Evolutionary conservation across 2,113 vertebrate species (phyloP).

Genomic region (Carlito syrichta): DNA sequence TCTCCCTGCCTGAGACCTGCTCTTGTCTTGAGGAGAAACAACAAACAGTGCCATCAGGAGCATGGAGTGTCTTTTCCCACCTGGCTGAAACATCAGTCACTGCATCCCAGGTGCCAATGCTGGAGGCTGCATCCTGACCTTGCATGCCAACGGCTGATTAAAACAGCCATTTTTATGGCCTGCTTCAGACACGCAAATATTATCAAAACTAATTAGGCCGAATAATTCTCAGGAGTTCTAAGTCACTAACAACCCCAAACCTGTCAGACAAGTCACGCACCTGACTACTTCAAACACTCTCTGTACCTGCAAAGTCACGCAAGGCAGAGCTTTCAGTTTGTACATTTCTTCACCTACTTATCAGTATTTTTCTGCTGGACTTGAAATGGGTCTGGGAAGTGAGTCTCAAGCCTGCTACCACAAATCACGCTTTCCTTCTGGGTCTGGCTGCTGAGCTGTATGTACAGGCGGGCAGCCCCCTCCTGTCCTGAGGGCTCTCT

Average conservation of each 20-base stretch:
- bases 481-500: background rate
- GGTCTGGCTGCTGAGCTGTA: background rate
- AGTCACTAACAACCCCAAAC: background rate
- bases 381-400: background rate
- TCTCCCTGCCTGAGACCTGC: background rate
- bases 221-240: slow-evolving; percentile 27
- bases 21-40: background rate
- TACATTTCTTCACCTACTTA: background rate
- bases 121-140: slow-evolving; percentile 24
- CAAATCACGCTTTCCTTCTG: background rate
- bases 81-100: background rate
- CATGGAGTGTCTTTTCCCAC: rapidly evolving
- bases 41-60: background rate
- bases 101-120: background rate
- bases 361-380: background rate
- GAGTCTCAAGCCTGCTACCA: background rate
- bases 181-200: slow-evolving; percentile 1
- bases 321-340: background rate
- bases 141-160: slow-evolving; percentile 28
- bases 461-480: background rate
- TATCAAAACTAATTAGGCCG: slow-evolving; percentile 31
- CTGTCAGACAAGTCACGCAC: slow-evolving; percentile 51
- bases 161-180: slow-evolving; percentile 49
- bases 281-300: slow-evolving; percentile 30
- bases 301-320: slow-evolving; percentile 56